phyloP scores from a whole-genome alignment of 2,888 invertebrate genomes.

The Andrena trimmerana region DNA sequence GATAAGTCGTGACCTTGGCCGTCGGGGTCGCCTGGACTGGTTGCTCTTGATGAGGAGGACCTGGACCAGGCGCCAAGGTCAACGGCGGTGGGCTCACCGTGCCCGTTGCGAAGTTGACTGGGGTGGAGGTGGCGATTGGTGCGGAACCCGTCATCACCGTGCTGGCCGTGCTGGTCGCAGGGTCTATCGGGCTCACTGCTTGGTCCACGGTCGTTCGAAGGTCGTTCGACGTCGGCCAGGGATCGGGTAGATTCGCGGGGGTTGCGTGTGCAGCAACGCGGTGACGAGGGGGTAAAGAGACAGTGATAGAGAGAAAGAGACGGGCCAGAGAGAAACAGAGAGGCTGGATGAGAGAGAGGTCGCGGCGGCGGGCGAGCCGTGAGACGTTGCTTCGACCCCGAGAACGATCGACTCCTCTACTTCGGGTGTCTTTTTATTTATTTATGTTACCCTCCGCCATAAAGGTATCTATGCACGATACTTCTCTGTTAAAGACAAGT shows the following conservation, averaged over 20 bases:
- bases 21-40: constrained; percentile 37
- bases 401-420: neutral
- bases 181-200: constrained; percentile 77
- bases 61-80: constrained; percentile 55
- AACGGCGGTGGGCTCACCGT: constrained; percentile 76
- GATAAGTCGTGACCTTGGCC: constrained; percentile 87
- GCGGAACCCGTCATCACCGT: constrained; percentile 85
- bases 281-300: constrained; percentile 58
- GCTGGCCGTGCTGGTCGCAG: constrained; percentile 76
- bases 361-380: constrained; percentile 45
- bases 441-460: neutral
- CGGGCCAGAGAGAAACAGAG: constrained; percentile 66
- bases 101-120: constrained; percentile 77
- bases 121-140: constrained; percentile 81
- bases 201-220: constrained; percentile 18
- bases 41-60: constrained; percentile 72
- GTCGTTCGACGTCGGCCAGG: constrained; percentile 27
- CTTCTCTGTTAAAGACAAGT: no score
- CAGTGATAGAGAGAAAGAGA: constrained; percentile 52
- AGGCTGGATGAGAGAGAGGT: constrained; percentile 64
- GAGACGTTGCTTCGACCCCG: constrained; percentile 41
- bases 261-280: constrained; percentile 59
- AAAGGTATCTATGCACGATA: neutral
- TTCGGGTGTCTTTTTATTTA: neutral
- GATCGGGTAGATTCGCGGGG: constrained; percentile 24